Evolutionary conservation across 2,797 vertebrate species (phyloP).

Genomic region (Borostomias antarcticus): DNA sequence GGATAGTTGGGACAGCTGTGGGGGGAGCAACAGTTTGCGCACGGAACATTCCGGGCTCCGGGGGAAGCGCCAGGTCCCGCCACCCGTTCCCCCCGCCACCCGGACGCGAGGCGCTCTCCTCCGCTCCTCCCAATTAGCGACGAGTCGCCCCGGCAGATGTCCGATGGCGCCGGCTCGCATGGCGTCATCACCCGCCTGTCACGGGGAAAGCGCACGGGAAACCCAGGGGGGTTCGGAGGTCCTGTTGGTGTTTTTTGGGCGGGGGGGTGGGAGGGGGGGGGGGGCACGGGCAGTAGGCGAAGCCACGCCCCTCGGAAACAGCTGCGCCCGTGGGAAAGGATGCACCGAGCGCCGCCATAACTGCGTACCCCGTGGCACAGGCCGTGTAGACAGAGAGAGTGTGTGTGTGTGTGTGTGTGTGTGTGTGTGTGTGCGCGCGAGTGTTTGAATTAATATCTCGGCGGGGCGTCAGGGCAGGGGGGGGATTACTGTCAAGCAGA

Average conservation of each 20-base stretch:
- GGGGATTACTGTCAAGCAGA: constrained; percentile 66
- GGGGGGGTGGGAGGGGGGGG: constrained; percentile 2
- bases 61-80: no score
- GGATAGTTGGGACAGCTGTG: constrained; percentile 45
- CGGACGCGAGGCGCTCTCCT: no score
- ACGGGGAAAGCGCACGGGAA: neutral
- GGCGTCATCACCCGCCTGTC: constrained; percentile 31
- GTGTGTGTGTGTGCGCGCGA: constrained; percentile 26
- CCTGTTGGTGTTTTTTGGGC: constrained; percentile 21
- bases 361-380: neutral
- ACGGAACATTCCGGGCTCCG: no score
- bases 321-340: constrained; percentile 68
- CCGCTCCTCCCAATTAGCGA: no score
- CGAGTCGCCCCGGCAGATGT: no score
- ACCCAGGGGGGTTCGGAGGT: constrained; percentile 21
- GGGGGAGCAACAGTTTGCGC: no score
- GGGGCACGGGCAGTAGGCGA: constrained; percentile 45
- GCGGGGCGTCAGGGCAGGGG: constrained; percentile 58
- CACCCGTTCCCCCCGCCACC: no score
- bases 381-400: neutral
- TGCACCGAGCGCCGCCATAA: constrained; percentile 54
- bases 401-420: constrained; percentile 7
- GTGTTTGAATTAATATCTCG: constrained; percentile 71
- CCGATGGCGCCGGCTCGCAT: no score
- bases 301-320: constrained; percentile 61